Percentiles rank a stretch among this genome's conserved stretches.
These are phyloP conservation scores for Dorcus parallelipipedus DNA, from an alignment of 2,888 invertebrate genomes.

Conservation along the genomic window DNA sequence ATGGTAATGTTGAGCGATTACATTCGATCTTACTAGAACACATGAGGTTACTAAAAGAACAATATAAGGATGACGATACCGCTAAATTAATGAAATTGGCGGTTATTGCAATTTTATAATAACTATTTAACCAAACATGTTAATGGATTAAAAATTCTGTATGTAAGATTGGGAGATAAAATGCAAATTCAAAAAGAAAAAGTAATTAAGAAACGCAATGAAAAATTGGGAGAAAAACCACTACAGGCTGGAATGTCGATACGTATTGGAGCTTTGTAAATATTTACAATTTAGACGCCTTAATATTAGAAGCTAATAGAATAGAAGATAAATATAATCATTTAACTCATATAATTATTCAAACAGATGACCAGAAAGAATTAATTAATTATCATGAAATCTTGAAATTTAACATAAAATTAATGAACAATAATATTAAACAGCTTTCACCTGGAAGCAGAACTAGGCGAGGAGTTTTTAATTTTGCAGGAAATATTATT, in stretches of 20 bases:
- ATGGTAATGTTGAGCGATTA: too few species aligned
- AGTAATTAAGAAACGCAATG: too few species aligned
- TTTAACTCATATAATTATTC: background rate
- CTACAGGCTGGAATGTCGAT: background rate
- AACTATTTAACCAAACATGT: too few species aligned
- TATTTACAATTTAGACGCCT: background rate
- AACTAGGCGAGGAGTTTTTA: slow-evolving; percentile 6
- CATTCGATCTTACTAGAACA: too few species aligned
- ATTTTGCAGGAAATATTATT: slow-evolving; percentile 5
- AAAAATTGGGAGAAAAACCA: too few species aligned
- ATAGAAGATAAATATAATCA: background rate
- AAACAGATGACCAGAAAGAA: background rate
- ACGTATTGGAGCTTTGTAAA: background rate
- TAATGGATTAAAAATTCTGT: too few species aligned
- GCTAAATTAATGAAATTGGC: too few species aligned
- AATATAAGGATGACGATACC: too few species aligned
- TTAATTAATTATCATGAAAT: slow-evolving; percentile 4
- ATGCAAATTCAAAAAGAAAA: too few species aligned
- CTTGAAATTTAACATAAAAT: slow-evolving; percentile 4
- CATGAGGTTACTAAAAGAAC: too few species aligned
- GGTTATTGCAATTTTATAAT: too few species aligned
- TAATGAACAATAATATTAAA: background rate
- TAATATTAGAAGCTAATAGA: background rate
- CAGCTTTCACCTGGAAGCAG: slow-evolving; percentile 1
- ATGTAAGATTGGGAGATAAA: too few species aligned